Evolutionary conservation across 2,113 vertebrate species (phyloP), one percentile per base, ranked within the genome.

Genomic region (Forbesichthys papilliferus): DNA sequence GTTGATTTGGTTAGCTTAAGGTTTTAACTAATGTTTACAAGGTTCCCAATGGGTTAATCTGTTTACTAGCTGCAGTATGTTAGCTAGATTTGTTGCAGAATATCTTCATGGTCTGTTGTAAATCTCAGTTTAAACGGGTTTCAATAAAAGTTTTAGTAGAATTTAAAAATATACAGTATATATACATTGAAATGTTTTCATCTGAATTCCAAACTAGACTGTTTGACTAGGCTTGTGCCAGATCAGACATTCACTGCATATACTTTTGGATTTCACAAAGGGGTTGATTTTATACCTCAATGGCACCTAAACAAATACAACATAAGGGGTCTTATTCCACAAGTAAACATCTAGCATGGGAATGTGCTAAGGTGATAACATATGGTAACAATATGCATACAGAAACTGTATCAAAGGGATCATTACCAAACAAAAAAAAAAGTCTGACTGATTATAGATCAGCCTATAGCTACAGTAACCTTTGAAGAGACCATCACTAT

Each of bases 51-150:
- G 60, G 59, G 70, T 71, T 68, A 48, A 63, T 78, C 68, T 77
- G 68, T 59, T 65, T 61, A 69, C 79, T 67, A 54, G 78, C 73
- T 66, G 27, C 27, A 27, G 27, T 27, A 74, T 69, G 3, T 18
- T 1, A 61, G 77, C 82, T 8, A 77, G 78, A 74, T 74, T 61
- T 64, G 64, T 12, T 87, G 88, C 88, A 87, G 88, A 87, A 86
- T 68, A 79, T 69, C 27, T 27, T 27, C 2, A 27, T 27, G 27
- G 27, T 27, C 7, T 52, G 67, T 58, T 16, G 49, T 13, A 66
- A 57, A 69, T 66, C 52, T 48, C 20, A 71, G 33, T 73, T 18
- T 52, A 51, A 51, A 12, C 10, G 49, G 1, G 77, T 42, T 67
- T 57, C 51, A 49, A 9, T 68, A 59, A 1, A 11, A 75, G 59